Evolutionary conservation across 2,888 invertebrate species (phyloP).

Genomic region (Magallana nippona): DNA sequence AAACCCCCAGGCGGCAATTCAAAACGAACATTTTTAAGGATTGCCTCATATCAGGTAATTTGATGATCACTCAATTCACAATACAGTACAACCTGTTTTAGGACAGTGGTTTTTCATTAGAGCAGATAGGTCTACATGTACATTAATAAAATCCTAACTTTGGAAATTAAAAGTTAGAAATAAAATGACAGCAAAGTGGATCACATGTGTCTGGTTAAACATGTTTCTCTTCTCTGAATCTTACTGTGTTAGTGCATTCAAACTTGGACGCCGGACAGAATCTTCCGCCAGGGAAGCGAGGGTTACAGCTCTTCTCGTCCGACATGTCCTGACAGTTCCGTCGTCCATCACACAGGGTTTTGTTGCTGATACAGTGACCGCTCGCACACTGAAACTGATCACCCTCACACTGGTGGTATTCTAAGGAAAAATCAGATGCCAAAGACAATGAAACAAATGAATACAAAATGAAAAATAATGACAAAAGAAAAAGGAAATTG

Average conservation of each 20-base stretch:
- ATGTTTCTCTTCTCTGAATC: background rate
- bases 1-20: no score
- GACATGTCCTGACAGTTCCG: constrained; percentile 77
- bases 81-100: no score
- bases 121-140: no score
- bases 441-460: background rate
- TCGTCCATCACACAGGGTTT: constrained; percentile 76
- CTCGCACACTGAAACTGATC: constrained; percentile 88
- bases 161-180: no score
- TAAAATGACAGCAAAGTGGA: no score
- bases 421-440: constrained; percentile 51
- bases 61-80: no score
- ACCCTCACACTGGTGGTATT: constrained; percentile 82
- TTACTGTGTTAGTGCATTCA: constrained; percentile 91
- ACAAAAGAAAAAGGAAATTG: constrained; percentile 14
- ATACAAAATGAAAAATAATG: background rate
- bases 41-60: no score
- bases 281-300: constrained; percentile 91
- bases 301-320: constrained; percentile 85
- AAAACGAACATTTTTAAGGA: no score
- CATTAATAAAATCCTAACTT: no score
- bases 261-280: constrained; percentile 94
- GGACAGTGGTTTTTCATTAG: no score
- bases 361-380: constrained; percentile 89
- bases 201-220: background rate